A percentile compares a stretch with the other conserved stretches of the same genome.
These are phyloP conservation scores for Trogon melanurus DNA, from an alignment of 2,113 vertebrate species.

Conservation along the genomic window DNA sequence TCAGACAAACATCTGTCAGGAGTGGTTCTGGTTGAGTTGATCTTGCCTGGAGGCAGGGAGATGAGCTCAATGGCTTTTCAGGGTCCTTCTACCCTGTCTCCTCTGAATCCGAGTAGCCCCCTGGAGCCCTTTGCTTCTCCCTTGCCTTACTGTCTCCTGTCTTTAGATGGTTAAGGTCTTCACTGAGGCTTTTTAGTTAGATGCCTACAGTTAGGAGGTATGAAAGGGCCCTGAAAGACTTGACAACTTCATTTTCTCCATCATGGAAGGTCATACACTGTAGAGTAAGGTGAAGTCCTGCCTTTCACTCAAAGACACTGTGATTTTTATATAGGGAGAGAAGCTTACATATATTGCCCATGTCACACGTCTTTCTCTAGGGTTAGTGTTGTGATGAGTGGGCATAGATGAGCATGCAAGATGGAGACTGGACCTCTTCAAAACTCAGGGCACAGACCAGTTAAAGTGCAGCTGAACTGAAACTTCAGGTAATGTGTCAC, in stretches of 20 bases:
- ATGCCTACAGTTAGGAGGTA: neutral
- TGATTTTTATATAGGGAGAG: neutral
- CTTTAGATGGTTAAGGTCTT: neutral
- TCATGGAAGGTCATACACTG: neutral
- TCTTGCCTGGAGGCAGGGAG: neutral
- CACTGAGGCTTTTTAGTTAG: neutral
- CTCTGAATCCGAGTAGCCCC: neutral
- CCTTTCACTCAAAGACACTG: neutral
- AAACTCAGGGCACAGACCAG: neutral
- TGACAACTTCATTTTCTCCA: neutral
- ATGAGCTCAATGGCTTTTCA: neutral
- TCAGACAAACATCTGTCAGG: conserved; percentile 2
- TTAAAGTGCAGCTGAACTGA: neutral
- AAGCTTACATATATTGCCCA: rapidly evolving
- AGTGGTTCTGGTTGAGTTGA: neutral
- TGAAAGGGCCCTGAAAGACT: neutral
- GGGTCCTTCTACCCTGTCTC: neutral
- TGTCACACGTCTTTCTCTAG: neutral
- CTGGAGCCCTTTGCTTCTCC: neutral
- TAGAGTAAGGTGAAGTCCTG: neutral
- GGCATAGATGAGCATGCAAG: neutral
- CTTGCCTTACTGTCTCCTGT: neutral
- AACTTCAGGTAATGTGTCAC: neutral
- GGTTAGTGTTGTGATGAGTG: neutral
- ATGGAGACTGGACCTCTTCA: neutral